Base-by-base conservation (phyloP, 2,797 vertebrate genomes). In the Octomys mimax region DNA sequence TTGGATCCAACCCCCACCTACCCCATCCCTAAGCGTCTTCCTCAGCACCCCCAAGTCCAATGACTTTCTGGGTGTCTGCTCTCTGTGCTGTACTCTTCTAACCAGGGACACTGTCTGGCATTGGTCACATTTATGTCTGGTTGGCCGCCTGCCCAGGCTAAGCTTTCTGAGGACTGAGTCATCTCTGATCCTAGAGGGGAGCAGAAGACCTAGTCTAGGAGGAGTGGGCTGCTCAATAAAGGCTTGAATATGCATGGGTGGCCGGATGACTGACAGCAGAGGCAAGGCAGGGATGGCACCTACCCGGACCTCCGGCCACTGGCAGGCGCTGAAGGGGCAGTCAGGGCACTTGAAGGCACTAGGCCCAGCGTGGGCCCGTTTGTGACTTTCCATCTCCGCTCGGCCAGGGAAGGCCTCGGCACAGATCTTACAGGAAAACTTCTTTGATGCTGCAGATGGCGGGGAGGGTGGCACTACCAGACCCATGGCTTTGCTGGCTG, bases 361-460 rank as follows among this genome's bases (percentile, higher is more conserved):
- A 52, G 99, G 98, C 98, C 99, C 99, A 7, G 99, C 87, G 64
- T 99, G 99, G 89, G 99, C 99, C 99, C 99, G 99, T 98, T 99
- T 99, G 99, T 99, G 99, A 98, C 99, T 99, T 97, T 99, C 99
- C 99, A 99, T 99, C 97, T 99, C 99, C 0, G 99, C 99, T 91
- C 99, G 99, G 77, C 99, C 99, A 0, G 99, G 99, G 95, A 99
- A 99, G 93, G 99, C 98, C 96, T 99, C 99, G 75, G 99, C 99
- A 98, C 99, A 99, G 98, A 99, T 99, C 96, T 99, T 99, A 96
- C 99, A 99, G 97, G 99, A 99, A 98, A 99, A 99, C 97, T 99
- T 99, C 98, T 99, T 99, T 78, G 99, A 98, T 59, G 92, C 98
- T 79, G 66, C 98, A 62, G 57, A 89, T 0, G 97, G 95, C 0